phyloP scores from a whole-genome alignment of 2,113 vertebrate species.

The Rhinoptilus africanus region DNA sequence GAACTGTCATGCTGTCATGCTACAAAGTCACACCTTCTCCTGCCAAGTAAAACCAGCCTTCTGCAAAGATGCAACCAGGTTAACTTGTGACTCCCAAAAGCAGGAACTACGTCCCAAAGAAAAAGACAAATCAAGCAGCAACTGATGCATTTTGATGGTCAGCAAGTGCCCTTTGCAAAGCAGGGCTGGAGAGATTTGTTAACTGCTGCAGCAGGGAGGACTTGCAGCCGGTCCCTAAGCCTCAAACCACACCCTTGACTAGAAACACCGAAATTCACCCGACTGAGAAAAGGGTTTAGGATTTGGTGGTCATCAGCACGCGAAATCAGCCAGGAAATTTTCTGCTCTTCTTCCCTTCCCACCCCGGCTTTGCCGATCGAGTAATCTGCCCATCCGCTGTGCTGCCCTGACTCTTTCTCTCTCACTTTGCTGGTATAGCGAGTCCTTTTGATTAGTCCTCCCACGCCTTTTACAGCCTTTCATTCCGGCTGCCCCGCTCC shows the following conservation, averaged over 20 bases:
- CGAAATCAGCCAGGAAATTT: neutral
- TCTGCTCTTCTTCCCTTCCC: neutral
- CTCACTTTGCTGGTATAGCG: fast-evolving
- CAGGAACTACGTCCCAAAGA: neutral
- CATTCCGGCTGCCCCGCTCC: neutral
- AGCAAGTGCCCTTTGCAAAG: neutral
- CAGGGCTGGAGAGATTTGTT: neutral
- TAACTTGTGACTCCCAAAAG: neutral
- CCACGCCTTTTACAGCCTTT: neutral
- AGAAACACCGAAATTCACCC: neutral
- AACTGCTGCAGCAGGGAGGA: fast-evolving
- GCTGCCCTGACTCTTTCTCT: neutral
- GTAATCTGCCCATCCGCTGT: neutral
- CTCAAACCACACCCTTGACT: neutral
- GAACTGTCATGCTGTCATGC: fast-evolving
- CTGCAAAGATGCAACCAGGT: neutral
- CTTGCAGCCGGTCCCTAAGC: neutral
- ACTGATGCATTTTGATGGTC: neutral
- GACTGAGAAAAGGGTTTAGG: neutral
- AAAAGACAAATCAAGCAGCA: neutral
- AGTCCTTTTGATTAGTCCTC: neutral
- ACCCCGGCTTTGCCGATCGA: neutral
- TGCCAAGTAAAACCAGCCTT: neutral
- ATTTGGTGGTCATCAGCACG: neutral
- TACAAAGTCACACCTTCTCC: neutral